These are phyloP conservation scores for Cinclus cinclus DNA, from an alignment of 2,113 vertebrate genomes.

Conservation along the genomic window DNA sequence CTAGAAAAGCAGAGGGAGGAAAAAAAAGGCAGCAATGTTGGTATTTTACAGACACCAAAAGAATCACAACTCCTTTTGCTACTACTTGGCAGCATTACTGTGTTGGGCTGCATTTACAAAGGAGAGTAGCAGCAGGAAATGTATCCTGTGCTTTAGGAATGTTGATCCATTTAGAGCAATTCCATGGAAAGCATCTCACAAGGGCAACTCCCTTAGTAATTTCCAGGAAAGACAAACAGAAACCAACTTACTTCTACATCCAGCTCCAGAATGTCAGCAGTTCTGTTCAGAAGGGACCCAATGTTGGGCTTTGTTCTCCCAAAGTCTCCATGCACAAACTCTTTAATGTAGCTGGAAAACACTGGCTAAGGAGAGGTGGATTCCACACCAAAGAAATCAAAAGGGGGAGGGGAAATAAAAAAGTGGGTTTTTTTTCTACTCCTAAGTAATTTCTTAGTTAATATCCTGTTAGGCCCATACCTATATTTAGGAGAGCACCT, in stretches of 20 bases:
- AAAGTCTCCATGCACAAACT: slow-evolving; percentile 97
- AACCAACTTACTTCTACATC: slow-evolving; percentile 88
- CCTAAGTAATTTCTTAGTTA: not conserved
- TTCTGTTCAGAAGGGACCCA: slow-evolving; percentile 84
- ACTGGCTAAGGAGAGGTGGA: slow-evolving; percentile 71
- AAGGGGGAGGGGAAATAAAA: not conserved
- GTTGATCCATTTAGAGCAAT: not conserved
- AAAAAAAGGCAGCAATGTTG: not conserved
- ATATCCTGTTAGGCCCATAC: not conserved
- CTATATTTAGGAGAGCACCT: not conserved
- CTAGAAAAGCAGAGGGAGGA: slow-evolving; percentile 59
- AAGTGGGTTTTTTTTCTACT: not conserved
- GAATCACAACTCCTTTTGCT: not conserved
- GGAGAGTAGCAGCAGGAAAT: not conserved
- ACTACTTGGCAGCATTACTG: not conserved
- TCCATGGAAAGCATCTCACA: not conserved
- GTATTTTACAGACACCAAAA: not conserved
- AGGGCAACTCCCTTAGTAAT: not conserved
- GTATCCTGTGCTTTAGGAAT: not conserved
- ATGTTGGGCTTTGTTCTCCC: slow-evolving; percentile 95
- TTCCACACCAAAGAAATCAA: not conserved
- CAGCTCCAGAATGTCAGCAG: slow-evolving; percentile 92
- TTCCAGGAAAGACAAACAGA: not conserved
- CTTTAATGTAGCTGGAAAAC: slow-evolving; percentile 90
- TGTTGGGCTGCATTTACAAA: not conserved